Evolutionary conservation across 35 echinoderm and acorn worm genomes (phyloP).

Genomic region (Apostichopus californicus): DNA sequence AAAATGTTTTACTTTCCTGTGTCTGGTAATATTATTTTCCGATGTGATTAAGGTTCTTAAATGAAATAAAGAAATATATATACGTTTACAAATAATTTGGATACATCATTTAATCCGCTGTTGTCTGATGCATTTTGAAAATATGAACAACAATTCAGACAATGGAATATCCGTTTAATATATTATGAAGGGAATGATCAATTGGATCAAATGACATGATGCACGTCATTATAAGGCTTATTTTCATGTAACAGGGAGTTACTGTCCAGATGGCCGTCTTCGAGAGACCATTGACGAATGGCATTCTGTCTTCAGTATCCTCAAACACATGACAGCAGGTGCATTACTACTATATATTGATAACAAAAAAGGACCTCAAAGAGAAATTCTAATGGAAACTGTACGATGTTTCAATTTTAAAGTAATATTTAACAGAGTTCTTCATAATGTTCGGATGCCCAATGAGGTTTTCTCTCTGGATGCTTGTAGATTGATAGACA

Average conservation of each 20-base stretch:
- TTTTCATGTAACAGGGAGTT: neutral
- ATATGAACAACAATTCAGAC: too few species aligned
- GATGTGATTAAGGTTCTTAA: too few species aligned
- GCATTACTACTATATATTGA: neutral
- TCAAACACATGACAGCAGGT: neutral
- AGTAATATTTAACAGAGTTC: slow-evolving; percentile 4
- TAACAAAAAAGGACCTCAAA: neutral
- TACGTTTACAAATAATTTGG: too few species aligned
- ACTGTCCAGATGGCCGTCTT: neutral
- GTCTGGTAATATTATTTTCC: too few species aligned
- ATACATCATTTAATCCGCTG: too few species aligned
- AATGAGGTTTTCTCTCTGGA: neutral
- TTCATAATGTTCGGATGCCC: neutral
- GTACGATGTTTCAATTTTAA: neutral
- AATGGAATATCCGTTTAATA: too few species aligned
- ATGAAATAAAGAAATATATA: too few species aligned
- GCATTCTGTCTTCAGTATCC: slow-evolving; percentile 22
- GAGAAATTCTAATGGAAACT: neutral
- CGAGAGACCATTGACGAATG: neutral
- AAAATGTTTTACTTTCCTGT: too few species aligned
- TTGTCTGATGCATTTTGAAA: too few species aligned
- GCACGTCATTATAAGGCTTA: too few species aligned
- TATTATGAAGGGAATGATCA: too few species aligned
- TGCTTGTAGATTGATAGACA: neutral
- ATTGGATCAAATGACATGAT: too few species aligned